Evolutionary conservation across 2,113 vertebrate genomes (phyloP).

Genomic region (Pseudopodoces humilis): DNA sequence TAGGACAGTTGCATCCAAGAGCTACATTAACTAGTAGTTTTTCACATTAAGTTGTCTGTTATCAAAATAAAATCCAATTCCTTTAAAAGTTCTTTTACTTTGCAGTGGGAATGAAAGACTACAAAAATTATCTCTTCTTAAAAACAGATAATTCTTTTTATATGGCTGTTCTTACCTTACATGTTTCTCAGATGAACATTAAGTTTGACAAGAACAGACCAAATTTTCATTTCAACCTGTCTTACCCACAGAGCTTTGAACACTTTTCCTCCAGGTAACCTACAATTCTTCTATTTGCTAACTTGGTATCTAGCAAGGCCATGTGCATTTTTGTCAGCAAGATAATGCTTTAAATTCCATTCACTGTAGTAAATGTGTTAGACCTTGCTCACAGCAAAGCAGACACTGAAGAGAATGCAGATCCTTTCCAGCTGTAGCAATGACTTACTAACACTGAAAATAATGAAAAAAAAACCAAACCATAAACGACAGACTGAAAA

Average conservation of each 20-base stretch:
- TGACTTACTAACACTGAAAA: background rate
- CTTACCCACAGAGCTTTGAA: background rate
- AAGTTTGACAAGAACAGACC: background rate
- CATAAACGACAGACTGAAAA: background rate
- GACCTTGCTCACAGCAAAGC: background rate
- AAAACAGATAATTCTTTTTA: background rate
- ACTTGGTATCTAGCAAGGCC: background rate
- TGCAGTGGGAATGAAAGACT: background rate
- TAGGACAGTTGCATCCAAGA: background rate
- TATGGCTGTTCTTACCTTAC: background rate
- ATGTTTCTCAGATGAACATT: background rate
- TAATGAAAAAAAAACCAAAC: background rate
- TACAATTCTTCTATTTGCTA: background rate
- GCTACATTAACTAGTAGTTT: background rate
- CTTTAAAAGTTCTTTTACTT: background rate
- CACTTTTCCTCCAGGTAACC: background rate
- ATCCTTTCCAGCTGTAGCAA: background rate
- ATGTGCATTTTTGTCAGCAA: background rate
- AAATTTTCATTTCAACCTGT: background rate
- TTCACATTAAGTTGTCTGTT: background rate
- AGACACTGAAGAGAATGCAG: background rate
- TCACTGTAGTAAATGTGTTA: background rate
- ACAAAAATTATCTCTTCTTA: background rate
- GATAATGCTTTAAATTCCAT: background rate
- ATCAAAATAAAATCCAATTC: background rate